A percentile compares a stretch with the other conserved stretches of the same genome.
Conservation (phyloP, 2,888 invertebrate species). For the Trissonchulus sp. region DNA sequence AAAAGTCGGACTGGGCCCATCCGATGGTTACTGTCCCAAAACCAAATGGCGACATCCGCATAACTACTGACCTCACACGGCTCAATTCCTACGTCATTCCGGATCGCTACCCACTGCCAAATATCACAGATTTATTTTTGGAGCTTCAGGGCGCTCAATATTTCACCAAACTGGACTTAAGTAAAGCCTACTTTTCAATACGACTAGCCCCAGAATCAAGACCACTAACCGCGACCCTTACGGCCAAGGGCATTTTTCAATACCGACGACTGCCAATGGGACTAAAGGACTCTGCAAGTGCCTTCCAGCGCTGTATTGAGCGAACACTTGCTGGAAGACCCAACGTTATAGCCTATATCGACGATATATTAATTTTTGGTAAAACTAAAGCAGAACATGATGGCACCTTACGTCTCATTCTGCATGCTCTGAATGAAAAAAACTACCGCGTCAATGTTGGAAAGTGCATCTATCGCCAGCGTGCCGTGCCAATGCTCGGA, state of each 20-base stretch:
- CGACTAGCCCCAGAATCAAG: background rate
- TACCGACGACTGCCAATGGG: constrained; percentile 6
- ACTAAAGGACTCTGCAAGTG: background rate
- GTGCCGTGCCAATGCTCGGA: background rate
- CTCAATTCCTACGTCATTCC: too few relatives aligned
- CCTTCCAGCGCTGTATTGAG: background rate
- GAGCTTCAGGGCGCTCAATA: background rate
- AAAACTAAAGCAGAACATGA: constrained; percentile 22
- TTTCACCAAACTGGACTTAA: background rate
- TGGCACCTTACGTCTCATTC: constrained; percentile 36
- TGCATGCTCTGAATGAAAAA: background rate
- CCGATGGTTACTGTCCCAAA: background rate
- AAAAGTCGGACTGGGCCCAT: background rate
- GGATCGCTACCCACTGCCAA: background rate
- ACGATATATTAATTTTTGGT: constrained; percentile 13
- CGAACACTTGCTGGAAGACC: background rate
- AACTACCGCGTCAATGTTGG: background rate
- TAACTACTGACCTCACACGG: background rate
- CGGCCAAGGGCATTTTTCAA: background rate
- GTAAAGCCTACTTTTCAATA: background rate
- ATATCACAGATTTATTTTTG: too few relatives aligned
- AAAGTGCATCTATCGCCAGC: background rate
- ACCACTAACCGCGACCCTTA: background rate
- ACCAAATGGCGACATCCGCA: background rate
- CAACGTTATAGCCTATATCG: background rate